phyloP scores from a whole-genome alignment of 1,140 invertebrate genomes.

The Wiebesia pumilae region DNA sequence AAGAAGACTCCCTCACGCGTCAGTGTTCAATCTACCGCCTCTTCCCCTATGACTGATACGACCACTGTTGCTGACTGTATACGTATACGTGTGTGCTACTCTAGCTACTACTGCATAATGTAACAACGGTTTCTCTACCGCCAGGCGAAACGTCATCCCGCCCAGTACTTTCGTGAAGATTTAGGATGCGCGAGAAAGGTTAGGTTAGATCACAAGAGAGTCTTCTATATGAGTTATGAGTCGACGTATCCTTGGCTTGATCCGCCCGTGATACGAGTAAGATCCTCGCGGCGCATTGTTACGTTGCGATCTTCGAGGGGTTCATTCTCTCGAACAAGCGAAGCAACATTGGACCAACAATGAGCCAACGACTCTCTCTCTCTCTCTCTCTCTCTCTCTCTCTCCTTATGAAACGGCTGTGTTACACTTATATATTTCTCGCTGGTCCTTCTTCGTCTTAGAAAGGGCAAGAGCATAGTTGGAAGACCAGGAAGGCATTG shows the following conservation, averaged over 20 bases:
- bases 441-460: background rate
- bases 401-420: background rate
- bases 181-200: background rate
- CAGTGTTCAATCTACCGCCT: background rate
- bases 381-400: background rate
- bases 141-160: background rate
- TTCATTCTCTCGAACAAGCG: conserved; percentile 67
- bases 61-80: background rate
- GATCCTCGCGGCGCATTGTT: conserved; percentile 45
- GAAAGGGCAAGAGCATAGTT: background rate
- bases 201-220: conserved; percentile 3
- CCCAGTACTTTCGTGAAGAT: conserved; percentile 8
- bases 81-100: background rate
- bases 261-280: conserved; percentile 1
- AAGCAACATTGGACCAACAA: conserved; percentile 11
- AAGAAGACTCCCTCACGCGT: conserved; percentile 8
- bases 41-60: background rate
- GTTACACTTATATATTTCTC: conserved; percentile 22
- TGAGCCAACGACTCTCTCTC: background rate
- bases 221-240: conserved; percentile 42
- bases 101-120: conserved; percentile 26
- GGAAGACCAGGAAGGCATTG: conserved; percentile 27
- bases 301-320: conserved; percentile 56
- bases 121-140: conserved; percentile 1
- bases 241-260: conserved; percentile 5